A percentile compares a stretch with the other conserved stretches of the same genome.
These are phyloP conservation scores for Heterodera carotae DNA, from an alignment of 1,140 invertebrate genomes.

Conservation along the genomic window DNA sequence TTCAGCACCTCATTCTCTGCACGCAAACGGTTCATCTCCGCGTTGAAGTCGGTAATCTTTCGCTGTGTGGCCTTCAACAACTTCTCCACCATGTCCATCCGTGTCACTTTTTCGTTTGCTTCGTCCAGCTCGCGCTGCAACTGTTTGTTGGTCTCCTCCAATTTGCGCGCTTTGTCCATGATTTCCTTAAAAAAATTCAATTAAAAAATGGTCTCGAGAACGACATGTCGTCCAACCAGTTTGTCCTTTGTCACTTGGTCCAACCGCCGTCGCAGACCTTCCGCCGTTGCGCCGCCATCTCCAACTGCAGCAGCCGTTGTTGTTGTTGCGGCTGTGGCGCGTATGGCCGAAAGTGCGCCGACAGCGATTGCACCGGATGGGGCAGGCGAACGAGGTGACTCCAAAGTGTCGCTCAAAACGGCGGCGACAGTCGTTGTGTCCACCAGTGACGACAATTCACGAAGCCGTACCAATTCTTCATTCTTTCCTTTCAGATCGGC, in stretches of 20 bases:
- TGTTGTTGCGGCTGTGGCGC: too few relatives aligned
- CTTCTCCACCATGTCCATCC: conserved; percentile 27
- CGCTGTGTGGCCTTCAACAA: neutral
- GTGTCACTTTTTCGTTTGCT: conserved; percentile 16
- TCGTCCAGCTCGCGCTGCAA: conserved; percentile 24
- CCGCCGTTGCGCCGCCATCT: neutral
- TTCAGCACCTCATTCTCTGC: conserved; percentile 25
- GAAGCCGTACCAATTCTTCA: conserved; percentile 7
- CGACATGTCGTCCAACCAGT: neutral
- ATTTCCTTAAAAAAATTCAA: conserved; percentile 7
- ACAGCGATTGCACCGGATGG: neutral
- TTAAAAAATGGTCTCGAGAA: neutral
- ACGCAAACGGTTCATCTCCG: neutral
- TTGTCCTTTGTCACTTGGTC: conserved; percentile 7
- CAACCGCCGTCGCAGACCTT: neutral
- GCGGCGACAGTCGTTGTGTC: conserved; percentile 2
- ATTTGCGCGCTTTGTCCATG: neutral
- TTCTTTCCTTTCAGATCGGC: conserved; percentile 4
- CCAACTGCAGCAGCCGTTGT: neutral
- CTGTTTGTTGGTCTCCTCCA: conserved; percentile 4
- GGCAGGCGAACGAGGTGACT: neutral
- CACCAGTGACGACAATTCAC: neutral
- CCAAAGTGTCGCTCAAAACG: conserved; percentile 2
- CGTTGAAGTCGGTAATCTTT: conserved; percentile 1
- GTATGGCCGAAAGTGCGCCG: neutral